Conservation (phyloP, 1,140 invertebrate species). For the Notospermus geniculatus region DNA sequence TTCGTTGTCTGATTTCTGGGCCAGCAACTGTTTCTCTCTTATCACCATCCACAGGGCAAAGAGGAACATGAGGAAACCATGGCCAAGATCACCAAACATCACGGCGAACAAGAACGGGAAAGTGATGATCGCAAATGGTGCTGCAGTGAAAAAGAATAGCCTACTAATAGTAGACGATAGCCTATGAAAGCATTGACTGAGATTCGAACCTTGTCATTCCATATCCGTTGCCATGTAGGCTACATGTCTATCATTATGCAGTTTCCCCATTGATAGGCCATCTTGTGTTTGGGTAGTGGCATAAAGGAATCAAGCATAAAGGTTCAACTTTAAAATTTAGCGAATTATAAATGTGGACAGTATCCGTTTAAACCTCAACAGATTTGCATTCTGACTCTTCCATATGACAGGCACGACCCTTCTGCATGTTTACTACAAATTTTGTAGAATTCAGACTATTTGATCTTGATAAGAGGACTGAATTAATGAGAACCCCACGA, state of each 20-base stretch:
- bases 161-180: background rate
- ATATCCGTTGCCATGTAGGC: background rate
- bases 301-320: too few relatives aligned
- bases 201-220: background rate
- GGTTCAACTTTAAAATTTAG: too few relatives aligned
- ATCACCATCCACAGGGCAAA: conserved; percentile 65
- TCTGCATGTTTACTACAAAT: too few relatives aligned
- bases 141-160: conserved; percentile 58
- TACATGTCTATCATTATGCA: background rate
- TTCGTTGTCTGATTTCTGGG: conserved; percentile 42
- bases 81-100: conserved; percentile 97
- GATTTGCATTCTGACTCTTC: too few relatives aligned
- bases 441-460: too few relatives aligned
- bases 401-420: too few relatives aligned
- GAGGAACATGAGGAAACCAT: conserved; percentile 70
- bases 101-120: conserved; percentile 97
- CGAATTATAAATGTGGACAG: too few relatives aligned
- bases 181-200: background rate
- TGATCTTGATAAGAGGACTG: too few relatives aligned
- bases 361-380: too few relatives aligned
- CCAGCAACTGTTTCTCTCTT: conserved; percentile 53
- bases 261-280: background rate
- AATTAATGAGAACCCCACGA: too few relatives aligned
- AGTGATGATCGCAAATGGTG: conserved; percentile 89
- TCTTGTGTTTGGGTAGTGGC: too few relatives aligned